Evolutionary conservation across 53 echinoderm and acorn worm species (phyloP).

Genomic region (Apostichopus leukothele): DNA sequence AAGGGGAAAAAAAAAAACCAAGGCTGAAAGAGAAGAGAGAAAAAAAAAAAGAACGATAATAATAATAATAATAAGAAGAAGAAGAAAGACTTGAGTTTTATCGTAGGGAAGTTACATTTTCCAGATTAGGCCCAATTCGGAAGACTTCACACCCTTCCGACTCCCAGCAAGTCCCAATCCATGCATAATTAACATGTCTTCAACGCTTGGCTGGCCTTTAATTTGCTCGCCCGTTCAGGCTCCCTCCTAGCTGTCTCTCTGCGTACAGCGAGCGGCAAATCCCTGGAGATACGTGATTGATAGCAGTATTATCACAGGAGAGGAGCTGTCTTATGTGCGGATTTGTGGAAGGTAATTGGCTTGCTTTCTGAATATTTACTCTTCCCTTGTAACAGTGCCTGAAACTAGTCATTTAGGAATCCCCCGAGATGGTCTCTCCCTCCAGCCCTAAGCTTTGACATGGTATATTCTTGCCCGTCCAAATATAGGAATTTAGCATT

Average conservation of each 20-base stretch:
- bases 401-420: slow-evolving; percentile 47
- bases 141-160: slow-evolving; percentile 55
- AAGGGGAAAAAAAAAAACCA: not conserved
- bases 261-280: slow-evolving; percentile 33
- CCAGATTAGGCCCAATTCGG: slow-evolving; percentile 51
- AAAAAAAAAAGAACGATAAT: not conserved
- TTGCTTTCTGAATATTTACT: slow-evolving; percentile 51
- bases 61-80: not conserved
- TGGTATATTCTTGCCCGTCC: not conserved
- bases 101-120: slow-evolving; percentile 47
- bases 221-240: slow-evolving; percentile 43
- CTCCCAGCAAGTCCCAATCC: slow-evolving; percentile 45
- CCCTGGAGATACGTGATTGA: slow-evolving; percentile 43
- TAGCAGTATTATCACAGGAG: slow-evolving; percentile 42
- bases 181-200: slow-evolving; percentile 57
- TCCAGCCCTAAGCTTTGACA: slow-evolving; percentile 19
- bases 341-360: slow-evolving; percentile 52
- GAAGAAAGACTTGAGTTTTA: not conserved
- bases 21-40: not conserved
- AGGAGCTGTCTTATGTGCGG: slow-evolving; percentile 42
- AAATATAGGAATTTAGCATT: slow-evolving; percentile 27
- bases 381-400: slow-evolving; percentile 38
- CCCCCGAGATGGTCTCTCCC: slow-evolving; percentile 40
- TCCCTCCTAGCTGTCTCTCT: slow-evolving; percentile 14
- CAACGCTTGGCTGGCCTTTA: slow-evolving; percentile 50